These are phyloP conservation scores for Macropus fuliginosus DNA, from an alignment of 2,797 vertebrate genomes.

Conservation along the genomic window DNA sequence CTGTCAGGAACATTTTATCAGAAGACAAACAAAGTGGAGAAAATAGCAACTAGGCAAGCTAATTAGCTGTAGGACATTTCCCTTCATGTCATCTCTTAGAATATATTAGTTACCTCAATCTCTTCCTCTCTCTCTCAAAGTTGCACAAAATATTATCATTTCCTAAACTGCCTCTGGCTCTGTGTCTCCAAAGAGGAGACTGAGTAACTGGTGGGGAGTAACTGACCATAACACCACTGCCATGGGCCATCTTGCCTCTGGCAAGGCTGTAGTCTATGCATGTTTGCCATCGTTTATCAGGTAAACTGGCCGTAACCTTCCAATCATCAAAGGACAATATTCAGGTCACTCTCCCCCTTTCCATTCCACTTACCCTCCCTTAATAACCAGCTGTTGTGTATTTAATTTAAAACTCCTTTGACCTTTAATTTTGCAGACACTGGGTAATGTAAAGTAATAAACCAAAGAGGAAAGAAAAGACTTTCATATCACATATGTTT, in stretches of 20 bases:
- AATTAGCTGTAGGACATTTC: slow-evolving; percentile 35
- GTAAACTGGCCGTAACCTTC: background rate
- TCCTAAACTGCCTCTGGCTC: slow-evolving; percentile 55
- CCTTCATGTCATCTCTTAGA: background rate
- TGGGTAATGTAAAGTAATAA: slow-evolving; percentile 34
- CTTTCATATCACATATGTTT: slow-evolving; percentile 5
- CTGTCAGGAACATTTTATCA: slow-evolving; percentile 54
- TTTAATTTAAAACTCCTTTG: slow-evolving; percentile 48
- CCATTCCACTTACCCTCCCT: background rate
- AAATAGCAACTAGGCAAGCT: slow-evolving; percentile 56
- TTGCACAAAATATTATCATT: slow-evolving; percentile 44
- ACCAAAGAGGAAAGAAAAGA: background rate
- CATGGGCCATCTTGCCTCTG: background rate
- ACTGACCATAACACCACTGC: background rate
- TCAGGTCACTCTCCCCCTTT: background rate
- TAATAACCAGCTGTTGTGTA: background rate
- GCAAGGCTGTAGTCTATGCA: background rate
- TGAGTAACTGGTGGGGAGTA: background rate
- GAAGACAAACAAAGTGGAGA: slow-evolving; percentile 65
- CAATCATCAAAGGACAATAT: background rate
- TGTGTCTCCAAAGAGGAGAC: slow-evolving; percentile 59
- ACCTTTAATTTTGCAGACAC: slow-evolving; percentile 30
- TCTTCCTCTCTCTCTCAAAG: background rate
- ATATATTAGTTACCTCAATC: slow-evolving; percentile 7
- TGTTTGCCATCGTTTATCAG: background rate